Evolutionary conservation across 2,797 vertebrate genomes (phyloP), one percentile per base, ranked within the genome.

Genomic region (Melopsittacus undulatus): DNA sequence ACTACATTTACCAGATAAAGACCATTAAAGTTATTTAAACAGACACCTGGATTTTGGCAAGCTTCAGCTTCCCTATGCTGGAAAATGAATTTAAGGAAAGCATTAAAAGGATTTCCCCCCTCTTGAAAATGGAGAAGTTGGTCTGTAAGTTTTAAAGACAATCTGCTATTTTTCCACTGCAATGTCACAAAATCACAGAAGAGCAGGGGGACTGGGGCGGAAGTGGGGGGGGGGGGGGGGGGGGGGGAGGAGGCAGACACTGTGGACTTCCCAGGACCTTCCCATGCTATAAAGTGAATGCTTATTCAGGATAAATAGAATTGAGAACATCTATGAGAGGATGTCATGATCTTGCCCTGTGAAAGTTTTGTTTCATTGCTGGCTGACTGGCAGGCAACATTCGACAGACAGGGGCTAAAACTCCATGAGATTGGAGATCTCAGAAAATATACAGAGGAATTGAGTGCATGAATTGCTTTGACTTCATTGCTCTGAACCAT

Each of bases 1-100:
- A 38, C 40, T 68, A 32, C 11, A 52, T 27, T 36, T 90, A 49
- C 2, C 5, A 52, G 57, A 56, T 38, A 80, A 4, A 89, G 74
- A 78, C 23, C 49, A 75, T 57, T 45, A 62, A 85, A 85, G 26
- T 27, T n/a, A n/a, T n/a, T n/a, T 59, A 72, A 69, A 49, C 10
- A 80, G 64, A 83, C 18, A 67, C 54, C 22, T 49, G 38, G 64
- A 63, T 83, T 90, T 89, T 87, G 38, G 67, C 34, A 89, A 74
- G 36, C 70, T 87, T 87, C 63, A 72, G 66, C 75, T 73, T 78
- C 38, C 64, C 67, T 72, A 49, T 46, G 45, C 67, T 77, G 72
- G 57, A 90, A 93, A 90, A 91, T 61, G 91, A 89, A 86, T 68
- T 82, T 73, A 81, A 75, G 43, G 29, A 69, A 94, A 88, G 34